Evolutionary conservation across 2,888 invertebrate species (phyloP), one percentile per base, ranked within the genome.

Genomic region (Mesochorus sp.): DNA sequence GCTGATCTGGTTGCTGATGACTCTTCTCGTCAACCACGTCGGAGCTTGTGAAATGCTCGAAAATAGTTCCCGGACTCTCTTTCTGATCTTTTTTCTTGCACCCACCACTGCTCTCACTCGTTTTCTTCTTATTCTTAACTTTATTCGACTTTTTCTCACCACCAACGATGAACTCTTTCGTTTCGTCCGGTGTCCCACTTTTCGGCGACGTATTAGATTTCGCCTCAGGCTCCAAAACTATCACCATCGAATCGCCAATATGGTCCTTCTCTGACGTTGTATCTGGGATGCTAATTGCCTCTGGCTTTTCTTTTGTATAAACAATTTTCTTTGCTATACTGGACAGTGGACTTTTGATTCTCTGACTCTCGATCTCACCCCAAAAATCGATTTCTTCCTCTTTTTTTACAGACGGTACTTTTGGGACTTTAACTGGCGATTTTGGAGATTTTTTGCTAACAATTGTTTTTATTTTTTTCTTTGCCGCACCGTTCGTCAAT

Each of bases 391-490:
- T 88, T 67, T 86, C 88, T 37, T 85, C 68, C 17, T 74, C 73
- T 14, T 76, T 66, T 6, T 24, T 64, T 0, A 17, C 31, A 51
- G 70, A 70, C 19, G 82, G 55, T n/a, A 26, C 6, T 37, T 66
- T 75, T 0, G n/a, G n/a, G n/a, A 31, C 0, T 26, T 51, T 19
- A 8, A 61, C 26, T 39, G 44, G 70, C 42, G 49, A 21, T 64
- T 61, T 55, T 47, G 19, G 2, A 12, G 26, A 47, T 42, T 74
- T 59, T 4, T 42, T 14, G 3, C 83, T 85, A 49, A 89, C 91
- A 76, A 88, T 92, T 72, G 85, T 89, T 79, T 92, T 91, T 85
- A 90, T 91, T 84, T 92, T 61, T 17, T 17, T 47, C 28, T 78
- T 68, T 5, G 28, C 5, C 2, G 12, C 10, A 17, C 66, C 76